Percentiles rank a stretch among this genome's conserved stretches.
Evolutionary conservation across 2,888 invertebrate species (phyloP).

Genomic region (Patella depressa): DNA sequence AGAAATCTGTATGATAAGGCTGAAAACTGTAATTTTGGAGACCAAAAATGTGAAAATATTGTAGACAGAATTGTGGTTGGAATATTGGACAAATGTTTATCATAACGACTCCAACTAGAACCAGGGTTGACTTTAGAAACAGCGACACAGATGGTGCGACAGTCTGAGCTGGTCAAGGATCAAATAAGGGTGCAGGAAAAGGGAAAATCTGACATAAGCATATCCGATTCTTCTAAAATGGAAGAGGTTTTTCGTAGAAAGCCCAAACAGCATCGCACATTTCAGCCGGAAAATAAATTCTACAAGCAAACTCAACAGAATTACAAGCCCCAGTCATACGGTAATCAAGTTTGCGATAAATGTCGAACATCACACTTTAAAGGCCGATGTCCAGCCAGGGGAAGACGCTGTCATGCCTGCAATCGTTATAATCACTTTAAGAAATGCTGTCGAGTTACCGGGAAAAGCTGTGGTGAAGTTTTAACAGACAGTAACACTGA

Average conservation of each 20-base stretch:
- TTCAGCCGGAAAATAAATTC: too few species aligned
- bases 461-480: neutral
- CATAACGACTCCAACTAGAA: conserved; percentile 28
- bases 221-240: neutral
- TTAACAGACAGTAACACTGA: neutral
- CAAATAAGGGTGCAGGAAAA: conserved; percentile 18
- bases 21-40: conserved; percentile 28
- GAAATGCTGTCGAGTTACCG: conserved; percentile 16
- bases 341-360: conserved; percentile 7
- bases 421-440: conserved; percentile 23
- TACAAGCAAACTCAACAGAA: neutral
- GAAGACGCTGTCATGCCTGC: conserved; percentile 19
- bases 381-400: conserved; percentile 19
- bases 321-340: neutral
- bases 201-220: conserved; percentile 6
- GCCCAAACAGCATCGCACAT: neutral
- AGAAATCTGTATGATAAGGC: conserved; percentile 28
- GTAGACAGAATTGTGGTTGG: conserved; percentile 28
- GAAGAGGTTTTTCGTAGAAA: neutral
- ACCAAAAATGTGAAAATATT: conserved; percentile 25
- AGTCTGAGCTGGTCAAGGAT: conserved; percentile 27
- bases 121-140: conserved; percentile 18
- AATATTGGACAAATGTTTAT: conserved; percentile 22
- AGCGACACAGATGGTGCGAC: conserved; percentile 21
- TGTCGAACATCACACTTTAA: conserved; percentile 23